Percentiles rank a stretch among this genome's conserved stretches.
Evolutionary conservation across 1,140 invertebrate species (phyloP).

Genomic region (Tenebrio molitor): DNA sequence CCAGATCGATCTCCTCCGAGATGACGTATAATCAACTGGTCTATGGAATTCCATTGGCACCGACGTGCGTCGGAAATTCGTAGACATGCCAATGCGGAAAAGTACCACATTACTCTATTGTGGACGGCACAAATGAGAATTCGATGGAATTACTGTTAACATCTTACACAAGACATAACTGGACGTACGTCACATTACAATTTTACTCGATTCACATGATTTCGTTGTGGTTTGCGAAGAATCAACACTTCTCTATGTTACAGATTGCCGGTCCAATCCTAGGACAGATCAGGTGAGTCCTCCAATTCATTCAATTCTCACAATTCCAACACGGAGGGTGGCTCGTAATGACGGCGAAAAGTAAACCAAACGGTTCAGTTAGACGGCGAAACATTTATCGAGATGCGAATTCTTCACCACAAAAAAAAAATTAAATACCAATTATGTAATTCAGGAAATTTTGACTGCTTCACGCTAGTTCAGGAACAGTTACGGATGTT

Average conservation of each 20-base stretch:
- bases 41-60: slow-evolving; percentile 5
- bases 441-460: not conserved
- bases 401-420: not conserved
- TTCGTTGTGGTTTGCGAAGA: too few species aligned
- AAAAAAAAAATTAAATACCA: not conserved
- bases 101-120: not conserved
- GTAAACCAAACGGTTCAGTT: too few species aligned
- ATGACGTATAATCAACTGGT: slow-evolving; percentile 25
- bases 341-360: too few species aligned
- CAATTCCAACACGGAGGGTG: too few species aligned
- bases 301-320: too few species aligned
- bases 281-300: too few species aligned
- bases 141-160: slow-evolving; percentile 10
- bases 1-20: slow-evolving; percentile 18
- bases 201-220: not conserved
- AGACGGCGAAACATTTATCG: not conserved
- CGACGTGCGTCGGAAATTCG: not conserved
- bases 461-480: slow-evolving; percentile 1
- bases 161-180: not conserved
- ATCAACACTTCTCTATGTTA: too few species aligned
- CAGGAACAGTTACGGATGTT: not conserved
- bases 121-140: slow-evolving; percentile 21
- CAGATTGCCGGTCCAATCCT: too few species aligned
- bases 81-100: slow-evolving; percentile 8
- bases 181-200: not conserved